A percentile compares a stretch with the other conserved stretches of the same genome.
phyloP scores from a whole-genome alignment of 2,888 invertebrate genomes.

The Iphiclides podalirius region DNA sequence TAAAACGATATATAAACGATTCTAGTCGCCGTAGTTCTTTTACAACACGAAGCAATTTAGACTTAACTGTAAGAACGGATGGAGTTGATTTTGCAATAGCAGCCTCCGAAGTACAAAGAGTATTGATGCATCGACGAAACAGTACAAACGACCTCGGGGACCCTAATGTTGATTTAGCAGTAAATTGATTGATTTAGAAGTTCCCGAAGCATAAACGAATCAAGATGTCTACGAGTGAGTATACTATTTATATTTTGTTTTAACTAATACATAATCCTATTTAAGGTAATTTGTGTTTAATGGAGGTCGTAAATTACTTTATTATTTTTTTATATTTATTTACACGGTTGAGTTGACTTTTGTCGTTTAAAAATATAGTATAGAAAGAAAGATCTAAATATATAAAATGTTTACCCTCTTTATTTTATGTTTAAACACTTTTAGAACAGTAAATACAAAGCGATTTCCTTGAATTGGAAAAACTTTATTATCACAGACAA shows the following conservation, averaged over 20 bases:
- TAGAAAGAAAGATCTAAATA: too few species aligned
- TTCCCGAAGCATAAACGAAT: slow-evolving; percentile 45
- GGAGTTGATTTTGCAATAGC: slow-evolving; percentile 35
- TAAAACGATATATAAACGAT: slow-evolving; percentile 53
- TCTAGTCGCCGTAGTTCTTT: slow-evolving; percentile 78
- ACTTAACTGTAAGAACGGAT: slow-evolving; percentile 45
- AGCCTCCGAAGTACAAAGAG: slow-evolving; percentile 63
- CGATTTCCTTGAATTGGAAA: slow-evolving; percentile 5
- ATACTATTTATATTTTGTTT: slow-evolving; percentile 17
- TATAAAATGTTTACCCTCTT: too few species aligned
- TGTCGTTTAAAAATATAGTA: too few species aligned
- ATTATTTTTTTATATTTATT: too few species aligned
- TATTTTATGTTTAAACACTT: too few species aligned
- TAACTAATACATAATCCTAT: too few species aligned
- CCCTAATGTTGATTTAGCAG: slow-evolving; percentile 67
- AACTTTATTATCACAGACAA: slow-evolving; percentile 8
- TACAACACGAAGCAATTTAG: slow-evolving; percentile 65
- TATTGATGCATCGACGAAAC: slow-evolving; percentile 40
- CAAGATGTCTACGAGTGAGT: slow-evolving; percentile 74
- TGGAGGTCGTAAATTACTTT: too few species aligned
- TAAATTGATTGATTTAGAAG: slow-evolving; percentile 71
- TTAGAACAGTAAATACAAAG: too few species aligned
- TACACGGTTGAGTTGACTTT: too few species aligned
- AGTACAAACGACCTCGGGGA: slow-evolving; percentile 60
- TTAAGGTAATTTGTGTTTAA: too few species aligned